Evolutionary conservation across 2,797 vertebrate genomes (phyloP).

Genomic region (Fistularia tabacaria): DNA sequence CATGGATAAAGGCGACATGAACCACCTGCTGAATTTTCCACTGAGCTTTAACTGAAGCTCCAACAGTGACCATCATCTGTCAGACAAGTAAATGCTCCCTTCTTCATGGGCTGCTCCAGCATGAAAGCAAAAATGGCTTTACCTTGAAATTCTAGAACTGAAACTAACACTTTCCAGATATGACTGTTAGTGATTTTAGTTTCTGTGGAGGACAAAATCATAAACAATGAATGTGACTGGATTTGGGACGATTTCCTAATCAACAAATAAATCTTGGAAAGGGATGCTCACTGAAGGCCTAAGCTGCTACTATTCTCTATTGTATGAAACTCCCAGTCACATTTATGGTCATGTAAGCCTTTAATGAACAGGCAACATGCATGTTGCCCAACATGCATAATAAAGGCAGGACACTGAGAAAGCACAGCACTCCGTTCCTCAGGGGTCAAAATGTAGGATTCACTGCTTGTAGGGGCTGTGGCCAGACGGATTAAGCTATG

Average conservation of each 20-base stretch:
- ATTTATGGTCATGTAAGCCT: conserved; percentile 61
- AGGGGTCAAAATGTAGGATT: conserved; percentile 28
- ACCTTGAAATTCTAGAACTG: not conserved
- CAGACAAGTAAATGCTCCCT: too few relatives aligned
- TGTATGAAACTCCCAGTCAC: conserved; percentile 60
- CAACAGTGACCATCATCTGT: too few relatives aligned
- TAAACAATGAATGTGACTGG: conserved; percentile 66
- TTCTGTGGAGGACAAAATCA: conserved; percentile 40
- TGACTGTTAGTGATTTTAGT: conserved; percentile 62
- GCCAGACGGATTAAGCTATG: conserved; percentile 50
- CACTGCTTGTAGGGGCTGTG: conserved; percentile 33
- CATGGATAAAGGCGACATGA: conserved; percentile 11
- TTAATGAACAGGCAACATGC: conserved; percentile 62
- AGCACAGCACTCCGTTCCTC: conserved; percentile 34
- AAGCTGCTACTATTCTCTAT: conserved; percentile 5
- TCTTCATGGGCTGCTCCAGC: too few relatives aligned
- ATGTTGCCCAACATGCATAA: conserved; percentile 44
- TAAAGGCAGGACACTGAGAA: conserved; percentile 37
- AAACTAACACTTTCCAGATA: conserved; percentile 1
- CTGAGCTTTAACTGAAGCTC: not conserved
- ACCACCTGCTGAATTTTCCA: not conserved
- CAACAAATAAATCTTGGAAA: conserved; percentile 9
- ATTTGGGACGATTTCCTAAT: conserved; percentile 21
- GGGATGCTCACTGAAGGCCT: conserved; percentile 2
- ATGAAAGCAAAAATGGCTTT: too few relatives aligned